Conservation (phyloP, 2,888 invertebrate genomes). For the Saturnia japonica region DNA sequence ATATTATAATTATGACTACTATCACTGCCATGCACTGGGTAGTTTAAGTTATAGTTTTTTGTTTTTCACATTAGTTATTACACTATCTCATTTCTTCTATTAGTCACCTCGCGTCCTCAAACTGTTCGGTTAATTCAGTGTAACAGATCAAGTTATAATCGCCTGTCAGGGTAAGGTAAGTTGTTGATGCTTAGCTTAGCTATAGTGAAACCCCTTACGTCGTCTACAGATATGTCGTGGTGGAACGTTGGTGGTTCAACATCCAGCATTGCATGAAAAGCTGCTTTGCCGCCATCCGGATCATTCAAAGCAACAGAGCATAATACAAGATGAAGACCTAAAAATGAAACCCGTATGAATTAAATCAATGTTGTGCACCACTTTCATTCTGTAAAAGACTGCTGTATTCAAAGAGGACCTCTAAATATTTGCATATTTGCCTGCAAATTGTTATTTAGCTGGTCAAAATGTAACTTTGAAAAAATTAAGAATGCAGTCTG, state of each 20-base stretch:
- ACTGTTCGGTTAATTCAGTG: not conserved
- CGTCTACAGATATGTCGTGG: conserved; percentile 71
- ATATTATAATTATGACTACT: too few species aligned
- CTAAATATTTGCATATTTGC: not conserved
- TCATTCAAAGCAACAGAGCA: conserved; percentile 95
- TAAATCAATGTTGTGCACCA: not conserved
- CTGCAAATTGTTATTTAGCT: not conserved
- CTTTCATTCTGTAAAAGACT: not conserved
- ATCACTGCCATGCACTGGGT: too few species aligned
- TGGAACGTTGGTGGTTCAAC: conserved; percentile 84
- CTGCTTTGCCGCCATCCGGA: conserved; percentile 95
- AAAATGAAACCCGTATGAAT: not conserved
- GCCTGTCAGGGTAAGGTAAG: too few species aligned
- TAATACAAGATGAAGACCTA: conserved; percentile 92
- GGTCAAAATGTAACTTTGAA: not conserved
- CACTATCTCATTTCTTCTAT: too few species aligned
- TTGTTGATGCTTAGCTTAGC: too few species aligned
- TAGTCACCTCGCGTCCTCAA: too few species aligned
- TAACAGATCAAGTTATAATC: not conserved
- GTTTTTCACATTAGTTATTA: too few species aligned
- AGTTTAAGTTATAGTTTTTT: too few species aligned
- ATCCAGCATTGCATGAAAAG: conserved; percentile 94
- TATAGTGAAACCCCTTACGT: conserved; percentile 44
- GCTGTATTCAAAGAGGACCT: not conserved
- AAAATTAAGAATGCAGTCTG: not conserved